Percentiles rank a stretch among this genome's conserved stretches.
Conservation (phyloP, 2,797 vertebrate genomes). For the Halcyon chelicuti region DNA sequence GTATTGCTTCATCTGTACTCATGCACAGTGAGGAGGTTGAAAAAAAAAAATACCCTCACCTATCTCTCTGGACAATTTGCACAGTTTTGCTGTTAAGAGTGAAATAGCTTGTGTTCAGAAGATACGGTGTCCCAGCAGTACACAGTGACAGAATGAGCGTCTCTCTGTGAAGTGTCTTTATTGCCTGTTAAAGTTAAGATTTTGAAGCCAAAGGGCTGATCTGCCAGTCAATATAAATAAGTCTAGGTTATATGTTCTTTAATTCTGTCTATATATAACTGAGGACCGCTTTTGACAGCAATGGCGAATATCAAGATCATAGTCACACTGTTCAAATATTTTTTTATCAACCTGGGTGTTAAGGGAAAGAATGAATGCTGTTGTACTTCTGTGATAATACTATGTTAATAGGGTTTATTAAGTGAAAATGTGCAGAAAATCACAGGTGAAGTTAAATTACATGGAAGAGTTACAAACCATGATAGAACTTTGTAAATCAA, state of each 20-base stretch:
- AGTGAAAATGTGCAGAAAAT: not conserved
- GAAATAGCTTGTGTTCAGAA: not conserved
- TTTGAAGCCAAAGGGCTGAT: not conserved
- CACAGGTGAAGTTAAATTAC: not conserved
- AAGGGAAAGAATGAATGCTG: not conserved
- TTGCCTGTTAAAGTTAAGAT: not conserved
- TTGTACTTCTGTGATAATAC: not conserved
- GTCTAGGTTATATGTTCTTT: not conserved
- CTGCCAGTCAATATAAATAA: not conserved
- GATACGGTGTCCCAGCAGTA: not conserved
- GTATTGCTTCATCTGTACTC: constrained; percentile 42
- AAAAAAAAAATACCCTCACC: not conserved
- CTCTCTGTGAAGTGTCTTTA: not conserved
- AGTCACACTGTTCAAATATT: not conserved
- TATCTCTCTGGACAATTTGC: constrained; percentile 44
- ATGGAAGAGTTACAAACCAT: not conserved
- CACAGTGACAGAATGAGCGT: not conserved
- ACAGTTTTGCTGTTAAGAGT: constrained; percentile 11
- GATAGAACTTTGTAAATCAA: not conserved
- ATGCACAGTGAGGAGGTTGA: not conserved
- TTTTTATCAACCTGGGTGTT: not conserved
- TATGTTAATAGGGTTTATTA: not conserved
- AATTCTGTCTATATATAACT: not conserved
- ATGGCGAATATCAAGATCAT: not conserved
- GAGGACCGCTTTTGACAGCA: not conserved